Evolutionary conservation across 2,113 vertebrate genomes (phyloP), one percentile per base, ranked within the genome.

Genomic region (Nibea albiflora): DNA sequence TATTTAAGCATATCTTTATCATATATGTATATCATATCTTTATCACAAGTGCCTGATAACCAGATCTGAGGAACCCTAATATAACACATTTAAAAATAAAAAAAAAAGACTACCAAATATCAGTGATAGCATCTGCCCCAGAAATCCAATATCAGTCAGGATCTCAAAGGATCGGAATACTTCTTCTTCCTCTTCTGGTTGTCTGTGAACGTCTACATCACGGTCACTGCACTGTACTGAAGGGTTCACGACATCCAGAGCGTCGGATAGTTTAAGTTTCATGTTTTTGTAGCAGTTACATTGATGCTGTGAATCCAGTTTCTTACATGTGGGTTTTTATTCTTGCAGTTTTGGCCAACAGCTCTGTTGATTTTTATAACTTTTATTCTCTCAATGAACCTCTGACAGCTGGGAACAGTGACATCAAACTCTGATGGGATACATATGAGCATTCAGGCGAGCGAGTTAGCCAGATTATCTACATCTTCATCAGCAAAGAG

Each of bases 121-220:
- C 35, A 39, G 35, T 39, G 35, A 39, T 39, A 2, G 35, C 7
- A 39, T 39, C 35, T 39, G 35, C 7, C 35, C 35, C 35, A 9
- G 8, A 39, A 39, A 39, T 39, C 35, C 35, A 39, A 9, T 39
- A 39, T 39, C 35, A 39, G 8, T 39, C 35, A 39, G 35, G 35
- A 39, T 9, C 35, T 8, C 8, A n/a, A 22, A 54, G n/a, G 10
- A 54, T 22, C 11, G 12, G 8, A 53, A 52, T 52, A 52, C 7
- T 35, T 39, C 35, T 35, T 39, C 35, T 39, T 39, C 19, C 20
- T n/a, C 19, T 9, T n/a, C 19, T 53, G 7, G 35, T 39, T 39
- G 8, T 53, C 17, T n/a, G 20, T n/a, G 49, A 70, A 17, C 44
- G 67, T 76, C 70, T 16, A 53, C 73, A 76, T 52, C n/a, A 26